Evolutionary conservation across 1,140 invertebrate species (phyloP).

Genomic region (Archivesica marissinica): DNA sequence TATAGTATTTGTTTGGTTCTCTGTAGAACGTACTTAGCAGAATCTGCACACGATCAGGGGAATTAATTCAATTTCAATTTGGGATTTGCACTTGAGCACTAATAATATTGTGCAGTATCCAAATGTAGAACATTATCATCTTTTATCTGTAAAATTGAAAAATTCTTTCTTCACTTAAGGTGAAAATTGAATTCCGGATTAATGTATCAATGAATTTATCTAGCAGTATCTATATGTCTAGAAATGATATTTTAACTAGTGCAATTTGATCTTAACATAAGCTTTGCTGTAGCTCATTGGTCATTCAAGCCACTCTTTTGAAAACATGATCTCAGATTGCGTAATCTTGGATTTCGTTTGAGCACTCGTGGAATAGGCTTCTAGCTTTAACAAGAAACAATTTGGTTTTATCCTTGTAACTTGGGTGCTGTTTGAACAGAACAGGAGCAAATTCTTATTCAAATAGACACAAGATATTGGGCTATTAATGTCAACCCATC

Average conservation of each 20-base stretch:
- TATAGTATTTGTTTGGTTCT: no score
- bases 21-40: no score
- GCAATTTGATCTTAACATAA: neutral
- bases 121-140: neutral
- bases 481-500: slow-evolving; percentile 20
- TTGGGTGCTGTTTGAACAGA: slow-evolving; percentile 46
- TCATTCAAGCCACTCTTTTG: slow-evolving; percentile 26
- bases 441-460: slow-evolving; percentile 41
- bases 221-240: neutral
- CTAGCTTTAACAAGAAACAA: slow-evolving; percentile 10
- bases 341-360: slow-evolving; percentile 34
- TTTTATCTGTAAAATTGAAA: slow-evolving; percentile 47
- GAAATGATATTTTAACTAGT: slow-evolving; percentile 33
- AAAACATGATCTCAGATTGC: slow-evolving; percentile 32
- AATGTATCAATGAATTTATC: slow-evolving; percentile 46
- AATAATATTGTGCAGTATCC: no score
- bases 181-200: slow-evolving; percentile 39
- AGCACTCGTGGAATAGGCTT: neutral
- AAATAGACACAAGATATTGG: slow-evolving; percentile 25
- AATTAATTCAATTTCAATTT: no score
- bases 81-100: no score
- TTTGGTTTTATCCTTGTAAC: slow-evolving; percentile 12
- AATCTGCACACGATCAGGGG: no score
- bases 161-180: slow-evolving; percentile 29
- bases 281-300: neutral